Conservation (phyloP, 2,113 vertebrate species). For the Cephalopterus ornatus region DNA sequence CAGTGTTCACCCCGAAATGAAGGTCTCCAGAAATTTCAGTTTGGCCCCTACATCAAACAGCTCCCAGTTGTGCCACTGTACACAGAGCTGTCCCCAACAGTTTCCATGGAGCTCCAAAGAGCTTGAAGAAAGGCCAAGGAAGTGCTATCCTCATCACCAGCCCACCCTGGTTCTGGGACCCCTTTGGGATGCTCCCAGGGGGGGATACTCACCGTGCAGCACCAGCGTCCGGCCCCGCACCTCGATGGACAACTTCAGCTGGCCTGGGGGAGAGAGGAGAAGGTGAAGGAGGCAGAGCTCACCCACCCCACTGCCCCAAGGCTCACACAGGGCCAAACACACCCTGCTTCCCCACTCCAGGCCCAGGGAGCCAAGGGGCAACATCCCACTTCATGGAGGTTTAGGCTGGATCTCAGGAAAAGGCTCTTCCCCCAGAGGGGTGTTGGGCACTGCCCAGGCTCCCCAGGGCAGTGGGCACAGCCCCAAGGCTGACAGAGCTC, state of each 20-base stretch:
- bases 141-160: background rate
- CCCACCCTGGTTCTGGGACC: background rate
- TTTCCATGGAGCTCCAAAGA: background rate
- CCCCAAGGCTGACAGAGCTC: background rate
- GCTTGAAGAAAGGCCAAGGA: background rate
- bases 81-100: background rate
- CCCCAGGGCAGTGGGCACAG: background rate
- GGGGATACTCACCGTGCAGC: constrained; percentile 72
- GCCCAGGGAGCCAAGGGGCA: background rate
- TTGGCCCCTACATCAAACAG: background rate
- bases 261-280: constrained; percentile 57
- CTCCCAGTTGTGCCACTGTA: fast-evolving
- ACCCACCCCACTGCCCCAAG: fast-evolving
- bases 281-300: background rate
- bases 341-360: background rate
- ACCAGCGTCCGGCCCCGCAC: constrained; percentile 39
- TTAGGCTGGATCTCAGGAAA: background rate
- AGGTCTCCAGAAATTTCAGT: background rate
- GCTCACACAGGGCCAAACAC: background rate
- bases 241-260: constrained; percentile 75
- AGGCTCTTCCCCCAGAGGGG: background rate
- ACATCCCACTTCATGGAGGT: background rate
- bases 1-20: background rate
- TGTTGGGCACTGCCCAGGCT: background rate
- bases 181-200: fast-evolving